Base-by-base conservation (phyloP, 2,888 invertebrate genomes). In the Lysandra bellargus region DNA sequence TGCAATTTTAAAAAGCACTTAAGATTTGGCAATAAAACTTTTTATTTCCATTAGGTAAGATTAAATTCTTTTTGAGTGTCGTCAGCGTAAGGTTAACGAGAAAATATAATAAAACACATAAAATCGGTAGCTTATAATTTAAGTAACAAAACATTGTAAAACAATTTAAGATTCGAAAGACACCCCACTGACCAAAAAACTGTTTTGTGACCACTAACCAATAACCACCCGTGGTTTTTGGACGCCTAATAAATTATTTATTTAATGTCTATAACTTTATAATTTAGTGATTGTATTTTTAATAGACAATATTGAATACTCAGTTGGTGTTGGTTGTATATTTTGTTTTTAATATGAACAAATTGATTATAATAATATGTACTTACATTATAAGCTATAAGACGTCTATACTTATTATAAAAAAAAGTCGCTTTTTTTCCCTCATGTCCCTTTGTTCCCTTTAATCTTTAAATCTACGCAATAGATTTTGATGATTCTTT, bases 1-100 rank as follows among this genome's bases (percentile, higher is more conserved):
- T 37, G 69, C 33, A 33, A 69, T 17, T 12, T 69, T 69, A 77
- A 74, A 6, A 14, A 33, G 53, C 79, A 79, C 74, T 79, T 61
- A 14, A 74, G 12, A 78, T 61, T 69, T 69, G 69, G 69, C 69
- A 69, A 69, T 37, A 14, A 69, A 69, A 69, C 12, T 57, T 57
- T 57, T 33, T 76, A 57, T 53, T 76, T 49, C 53, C 76, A 44
- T 49, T 60, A 33, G n/a, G 60, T 37, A 4, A 14, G 33, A 69
- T 69, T 69, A 69, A 69, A 69, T 69, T 69, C 33, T 69, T 4
- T 37, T 37, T 9, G 69, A 37, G 69, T 37, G 69, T 33, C 69
- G 23, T 44, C 74, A 74, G 44, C 40, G 73, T 33, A 12, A 4
- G 73, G 40, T 1, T 40, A 23, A 37, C 37, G 37, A 72, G 40